Base-by-base conservation (phyloP, 2,797 vertebrate species). In the Nannoperca obscura region DNA sequence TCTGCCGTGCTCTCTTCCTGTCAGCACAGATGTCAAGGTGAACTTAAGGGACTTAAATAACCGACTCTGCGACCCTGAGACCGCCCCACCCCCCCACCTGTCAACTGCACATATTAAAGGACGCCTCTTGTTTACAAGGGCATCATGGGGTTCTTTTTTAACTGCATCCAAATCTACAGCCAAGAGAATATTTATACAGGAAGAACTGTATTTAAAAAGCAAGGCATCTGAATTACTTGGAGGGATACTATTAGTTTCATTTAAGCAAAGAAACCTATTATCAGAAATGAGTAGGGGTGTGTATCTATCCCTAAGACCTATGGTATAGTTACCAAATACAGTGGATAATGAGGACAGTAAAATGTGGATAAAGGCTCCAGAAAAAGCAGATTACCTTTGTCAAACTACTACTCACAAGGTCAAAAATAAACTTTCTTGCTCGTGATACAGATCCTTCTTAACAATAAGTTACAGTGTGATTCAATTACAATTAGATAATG, bases 21-120 rank as follows among this genome's bases (percentile, higher is more conserved):
- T 95, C 95, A 95, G 90, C 94, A 87, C 90, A 90, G 86, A 95
- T 88, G 91, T 95, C 95, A 95, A 95, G 95, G 94, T 95, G 94
- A 95, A 95, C 94, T 94, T 93, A 91, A 88, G 85, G 89, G 91
- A 81, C 92, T 95, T 94, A 95, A 95, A 95, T 95, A 95, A 94
- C 93, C 74, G 69, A 58, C 86, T 82, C 78, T 46, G 46, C 66
- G 70, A 92, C 89, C 91, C 91, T 73, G 64, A 9, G 36, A 36
- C 82, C 87, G 57, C 40, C 61, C 49, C 20, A 4, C 66, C 59
- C 20, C 17, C 27, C 60, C n/a, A 36, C 38, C 10, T 15, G 71
- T 83, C 86, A 90, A 83, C 83, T 84, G 81, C 69, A 78, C 66
- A 90, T 82, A 89, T 89, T 84, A 94, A 78, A 94, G 80, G 83